These are phyloP conservation scores for Eucera pruinosa DNA, from an alignment of 2,888 invertebrate genomes.

Conservation along the genomic window DNA sequence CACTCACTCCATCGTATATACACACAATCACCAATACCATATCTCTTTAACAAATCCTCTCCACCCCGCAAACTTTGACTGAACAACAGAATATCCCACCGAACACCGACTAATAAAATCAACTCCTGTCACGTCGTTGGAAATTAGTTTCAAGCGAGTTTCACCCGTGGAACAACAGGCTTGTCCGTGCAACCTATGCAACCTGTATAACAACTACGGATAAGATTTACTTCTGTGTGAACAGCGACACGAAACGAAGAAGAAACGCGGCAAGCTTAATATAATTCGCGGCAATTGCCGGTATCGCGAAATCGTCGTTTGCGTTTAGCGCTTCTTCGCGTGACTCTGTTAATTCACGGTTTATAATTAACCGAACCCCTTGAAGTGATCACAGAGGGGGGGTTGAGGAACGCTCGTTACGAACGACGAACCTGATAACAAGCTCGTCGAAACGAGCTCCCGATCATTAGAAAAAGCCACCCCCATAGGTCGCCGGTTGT, in stretches of 20 bases:
- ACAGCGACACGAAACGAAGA: not conserved
- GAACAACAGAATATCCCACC: not conserved
- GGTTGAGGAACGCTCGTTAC: slow-evolving; percentile 30
- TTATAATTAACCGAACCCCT: slow-evolving; percentile 59
- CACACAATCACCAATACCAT: not conserved
- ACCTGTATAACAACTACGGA: not conserved
- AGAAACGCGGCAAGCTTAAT: slow-evolving; percentile 64
- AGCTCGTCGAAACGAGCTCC: slow-evolving; percentile 43
- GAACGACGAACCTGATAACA: slow-evolving; percentile 40
- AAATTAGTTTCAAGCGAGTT: slow-evolving; percentile 79
- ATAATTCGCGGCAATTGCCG: slow-evolving; percentile 76
- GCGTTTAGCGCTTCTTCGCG: slow-evolving; percentile 54
- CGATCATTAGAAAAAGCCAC: slow-evolving; percentile 51
- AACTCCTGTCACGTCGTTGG: slow-evolving; percentile 77
- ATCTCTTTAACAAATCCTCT: not conserved
- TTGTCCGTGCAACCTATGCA: not conserved
- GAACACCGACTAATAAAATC: slow-evolving; percentile 68
- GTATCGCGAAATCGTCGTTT: slow-evolving; percentile 49
- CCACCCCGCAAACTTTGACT: not conserved
- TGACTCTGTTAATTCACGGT: slow-evolving; percentile 49
- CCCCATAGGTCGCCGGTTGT: slow-evolving; percentile 15
- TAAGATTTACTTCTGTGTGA: slow-evolving; percentile 6
- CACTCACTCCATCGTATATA: not conserved
- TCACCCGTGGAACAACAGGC: slow-evolving; percentile 71
- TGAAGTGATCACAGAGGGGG: not conserved